phyloP scores from a whole-genome alignment of 2,888 invertebrate species.

The Globia sparganii region DNA sequence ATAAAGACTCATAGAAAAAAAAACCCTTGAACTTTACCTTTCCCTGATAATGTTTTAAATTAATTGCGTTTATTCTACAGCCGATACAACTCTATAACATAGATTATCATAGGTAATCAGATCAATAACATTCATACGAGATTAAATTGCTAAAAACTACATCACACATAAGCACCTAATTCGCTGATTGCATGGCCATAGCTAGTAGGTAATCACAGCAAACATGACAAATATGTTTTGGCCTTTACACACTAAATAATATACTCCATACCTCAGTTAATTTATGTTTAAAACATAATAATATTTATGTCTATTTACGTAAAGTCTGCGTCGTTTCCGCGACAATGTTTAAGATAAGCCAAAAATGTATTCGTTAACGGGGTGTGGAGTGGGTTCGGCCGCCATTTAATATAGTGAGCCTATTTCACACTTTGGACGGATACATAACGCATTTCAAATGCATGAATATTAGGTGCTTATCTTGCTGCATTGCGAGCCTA shows the following conservation, averaged over 20 bases:
- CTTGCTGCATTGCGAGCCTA: constrained; percentile 27
- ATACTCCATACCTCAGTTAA: constrained; percentile 62
- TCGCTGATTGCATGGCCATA: neutral
- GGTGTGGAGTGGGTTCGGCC: constrained; percentile 71
- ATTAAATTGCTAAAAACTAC: neutral
- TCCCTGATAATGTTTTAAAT: no score
- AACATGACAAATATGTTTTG: constrained; percentile 46
- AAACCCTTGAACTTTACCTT: no score
- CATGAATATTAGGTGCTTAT: constrained; percentile 50
- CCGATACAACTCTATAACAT: no score
- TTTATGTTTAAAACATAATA: constrained; percentile 76
- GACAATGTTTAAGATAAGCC: constrained; percentile 79
- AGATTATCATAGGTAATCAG: neutral
- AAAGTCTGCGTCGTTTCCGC: constrained; percentile 78
- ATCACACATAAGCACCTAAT: constrained; percentile 4
- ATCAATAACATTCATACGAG: neutral
- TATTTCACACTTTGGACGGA: constrained; percentile 55
- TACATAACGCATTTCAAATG: constrained; percentile 57
- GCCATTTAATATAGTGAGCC: constrained; percentile 54
- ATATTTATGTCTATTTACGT: constrained; percentile 80
- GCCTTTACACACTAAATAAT: constrained; percentile 50
- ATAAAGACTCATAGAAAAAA: no score
- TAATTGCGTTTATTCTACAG: no score
- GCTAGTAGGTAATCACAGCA: constrained; percentile 27
- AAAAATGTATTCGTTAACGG: constrained; percentile 74